Conservation (phyloP, 2,888 invertebrate species). For the Acronicta leporina region DNA sequence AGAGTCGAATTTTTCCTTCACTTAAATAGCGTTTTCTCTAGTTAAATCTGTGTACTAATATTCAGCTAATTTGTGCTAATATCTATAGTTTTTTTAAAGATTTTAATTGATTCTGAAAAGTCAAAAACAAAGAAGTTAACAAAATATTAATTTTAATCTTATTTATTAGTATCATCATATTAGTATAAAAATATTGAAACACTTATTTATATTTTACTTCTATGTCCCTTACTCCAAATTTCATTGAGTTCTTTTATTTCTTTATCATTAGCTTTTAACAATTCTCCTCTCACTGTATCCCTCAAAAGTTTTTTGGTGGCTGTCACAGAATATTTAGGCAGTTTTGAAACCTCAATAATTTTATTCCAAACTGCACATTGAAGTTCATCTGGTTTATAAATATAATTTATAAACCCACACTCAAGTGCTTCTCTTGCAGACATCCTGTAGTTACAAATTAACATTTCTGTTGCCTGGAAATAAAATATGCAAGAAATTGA, state of each 20-base stretch:
- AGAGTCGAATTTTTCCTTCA: no score
- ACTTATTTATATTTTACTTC: conserved; percentile 65
- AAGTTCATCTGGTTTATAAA: conserved; percentile 91
- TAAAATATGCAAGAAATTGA: conserved; percentile 1
- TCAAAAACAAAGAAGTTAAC: no score
- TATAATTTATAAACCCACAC: conserved; percentile 93
- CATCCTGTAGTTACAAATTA: conserved; percentile 93
- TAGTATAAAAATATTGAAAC: no score
- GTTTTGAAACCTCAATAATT: conserved; percentile 86
- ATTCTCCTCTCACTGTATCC: conserved; percentile 87
- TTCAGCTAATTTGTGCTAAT: no score
- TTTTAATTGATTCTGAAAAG: no score
- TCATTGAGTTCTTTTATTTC: conserved; percentile 92
- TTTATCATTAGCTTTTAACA: conserved; percentile 91
- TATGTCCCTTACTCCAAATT: conserved; percentile 89
- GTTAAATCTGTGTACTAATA: no score
- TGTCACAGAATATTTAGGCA: conserved; percentile 89
- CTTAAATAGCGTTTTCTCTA: no score
- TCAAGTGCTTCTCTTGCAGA: conserved; percentile 93
- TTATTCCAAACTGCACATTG: conserved; percentile 89
- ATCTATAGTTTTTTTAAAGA: no score
- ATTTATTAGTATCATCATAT: no score
- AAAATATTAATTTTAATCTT: no score
- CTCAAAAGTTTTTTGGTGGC: conserved; percentile 92
- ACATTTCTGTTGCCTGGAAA: conserved; percentile 89